Evolutionary conservation across 2,888 invertebrate species (phyloP).

Genomic region (Nematopogon swammerdamellus): DNA sequence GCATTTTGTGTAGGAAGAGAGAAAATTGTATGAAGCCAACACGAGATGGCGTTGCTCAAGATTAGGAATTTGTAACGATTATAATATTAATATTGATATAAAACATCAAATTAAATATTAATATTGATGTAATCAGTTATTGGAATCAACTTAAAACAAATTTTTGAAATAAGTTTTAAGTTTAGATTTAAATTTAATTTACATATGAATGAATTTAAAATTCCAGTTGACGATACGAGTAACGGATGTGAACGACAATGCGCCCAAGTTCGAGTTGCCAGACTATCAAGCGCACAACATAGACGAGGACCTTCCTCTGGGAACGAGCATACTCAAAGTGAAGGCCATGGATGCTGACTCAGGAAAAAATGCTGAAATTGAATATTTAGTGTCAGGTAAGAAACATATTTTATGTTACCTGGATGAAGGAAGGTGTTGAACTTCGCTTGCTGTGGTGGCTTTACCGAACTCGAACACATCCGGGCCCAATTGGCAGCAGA

Average conservation of each 20-base stretch:
- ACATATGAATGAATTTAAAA: constrained; percentile 3
- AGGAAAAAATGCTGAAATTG: constrained; percentile 92
- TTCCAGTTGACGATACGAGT: constrained; percentile 88
- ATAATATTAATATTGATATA: no score
- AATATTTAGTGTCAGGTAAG: constrained; percentile 73
- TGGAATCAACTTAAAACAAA: no score
- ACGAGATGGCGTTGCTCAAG: no score
- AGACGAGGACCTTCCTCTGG: constrained; percentile 90
- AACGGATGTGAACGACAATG: constrained; percentile 96
- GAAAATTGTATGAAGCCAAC: no score
- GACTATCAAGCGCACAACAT: constrained; percentile 97
- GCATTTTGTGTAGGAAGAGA: no score
- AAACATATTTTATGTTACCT: not conserved
- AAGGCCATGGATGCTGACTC: constrained; percentile 95
- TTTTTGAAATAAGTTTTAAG: no score
- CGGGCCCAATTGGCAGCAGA: not conserved
- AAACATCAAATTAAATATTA: no score
- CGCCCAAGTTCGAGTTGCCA: constrained; percentile 93
- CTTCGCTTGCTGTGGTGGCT: not conserved
- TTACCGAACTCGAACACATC: not conserved
- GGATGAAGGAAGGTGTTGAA: not conserved
- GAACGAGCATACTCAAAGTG: constrained; percentile 90
- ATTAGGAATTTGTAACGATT: no score
- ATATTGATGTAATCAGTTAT: no score
- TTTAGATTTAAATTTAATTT: no score